phyloP scores from a whole-genome alignment of 2,797 vertebrate genomes.

The Cuculus canorus region DNA sequence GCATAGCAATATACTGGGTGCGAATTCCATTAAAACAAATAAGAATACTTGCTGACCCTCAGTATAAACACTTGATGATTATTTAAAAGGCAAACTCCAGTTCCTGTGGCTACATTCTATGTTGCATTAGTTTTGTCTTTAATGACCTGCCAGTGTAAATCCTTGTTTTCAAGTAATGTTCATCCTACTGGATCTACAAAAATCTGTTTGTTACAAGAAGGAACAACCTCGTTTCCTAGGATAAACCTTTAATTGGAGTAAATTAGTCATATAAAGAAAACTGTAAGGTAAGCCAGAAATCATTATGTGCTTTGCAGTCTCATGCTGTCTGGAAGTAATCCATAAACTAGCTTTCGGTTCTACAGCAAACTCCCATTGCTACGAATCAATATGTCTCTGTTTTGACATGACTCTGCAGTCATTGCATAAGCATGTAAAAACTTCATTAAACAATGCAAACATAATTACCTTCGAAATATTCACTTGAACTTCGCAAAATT shows the following conservation, averaged over 20 bases:
- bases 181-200: neutral
- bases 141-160: neutral
- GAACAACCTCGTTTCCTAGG: neutral
- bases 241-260: neutral
- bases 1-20: neutral
- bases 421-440: neutral
- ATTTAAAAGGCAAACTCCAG: neutral
- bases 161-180: neutral
- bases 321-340: slow-evolving; percentile 6
- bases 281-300: slow-evolving; percentile 24
- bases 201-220: neutral
- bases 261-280: slow-evolving; percentile 34
- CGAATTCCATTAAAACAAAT: neutral
- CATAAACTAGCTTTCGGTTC: neutral
- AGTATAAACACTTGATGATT: neutral
- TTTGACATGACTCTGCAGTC: neutral
- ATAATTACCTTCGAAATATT: neutral
- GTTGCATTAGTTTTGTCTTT: neutral
- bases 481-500: neutral
- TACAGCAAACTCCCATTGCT: neutral
- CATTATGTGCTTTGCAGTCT: neutral
- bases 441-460: neutral
- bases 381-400: neutral
- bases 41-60: neutral
- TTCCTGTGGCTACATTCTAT: neutral